Evolutionary conservation across 2,888 invertebrate genomes (phyloP), one percentile per base, ranked within the genome.

Genomic region (Cartodere bifasciata): DNA sequence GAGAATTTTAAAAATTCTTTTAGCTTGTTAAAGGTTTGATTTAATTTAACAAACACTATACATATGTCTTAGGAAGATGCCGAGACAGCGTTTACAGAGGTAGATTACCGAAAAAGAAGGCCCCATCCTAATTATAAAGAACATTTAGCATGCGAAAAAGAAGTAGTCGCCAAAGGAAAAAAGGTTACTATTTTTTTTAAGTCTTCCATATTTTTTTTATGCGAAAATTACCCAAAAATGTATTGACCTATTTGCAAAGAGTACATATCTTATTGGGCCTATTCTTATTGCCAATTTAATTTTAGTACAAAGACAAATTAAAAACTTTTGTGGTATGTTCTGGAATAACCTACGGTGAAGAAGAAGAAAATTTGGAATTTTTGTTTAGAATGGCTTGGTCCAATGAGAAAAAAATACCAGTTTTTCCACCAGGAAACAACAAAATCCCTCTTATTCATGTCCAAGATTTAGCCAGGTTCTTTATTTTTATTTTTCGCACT

Each of bases 341-440:
- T 7, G 78, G 76, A 2, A 52, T 72, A 10, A 69, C 70, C 1
- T 79, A 77, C 40, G 78, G 78, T 0, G 67, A 65, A 6, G 66
- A 64, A 22, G 70, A 79, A 47, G 67, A 69, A 21, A 60, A 65
- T n/a, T 55, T 80, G 2, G 68, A 66, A 40, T 70, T 68, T 46
- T 67, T 75, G 50, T 79, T 78, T 48, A 75, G 73, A 59, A 64
- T 70, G 46, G 70, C 72, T 7, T 78, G 76, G 74, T 64, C 68
- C 36, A 72, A 72, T 41, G 68, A 68, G 36, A 58, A 58, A n/a
- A 50, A 63, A 13, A 49, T 78, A 14, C 75, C 75, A 0, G 56
- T 77, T 34, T 56, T 75, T 16, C 65, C 65, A 1, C 58, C 63
- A 4, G 78, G 76, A 2, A 52, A 49, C 5, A 78, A 79, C 46